phyloP scores from a whole-genome alignment of 2,113 vertebrate species.

The Macquaria australasica region DNA sequence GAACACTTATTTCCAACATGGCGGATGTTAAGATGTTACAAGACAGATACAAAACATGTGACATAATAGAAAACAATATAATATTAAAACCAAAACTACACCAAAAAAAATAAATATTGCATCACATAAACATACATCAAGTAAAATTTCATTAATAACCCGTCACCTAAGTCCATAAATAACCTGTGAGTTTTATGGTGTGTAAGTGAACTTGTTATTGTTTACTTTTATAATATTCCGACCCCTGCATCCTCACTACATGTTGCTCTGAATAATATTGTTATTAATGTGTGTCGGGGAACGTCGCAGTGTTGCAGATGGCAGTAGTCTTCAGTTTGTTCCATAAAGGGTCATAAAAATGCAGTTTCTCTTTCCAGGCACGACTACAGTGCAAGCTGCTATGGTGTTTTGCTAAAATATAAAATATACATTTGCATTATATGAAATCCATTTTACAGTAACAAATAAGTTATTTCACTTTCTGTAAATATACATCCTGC shows the following conservation, averaged over 20 bases:
- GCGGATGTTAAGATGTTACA: background rate
- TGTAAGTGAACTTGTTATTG: background rate
- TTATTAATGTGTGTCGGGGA: background rate
- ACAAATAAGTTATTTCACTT: background rate
- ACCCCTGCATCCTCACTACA: background rate
- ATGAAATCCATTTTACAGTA: background rate
- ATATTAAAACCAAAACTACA: background rate
- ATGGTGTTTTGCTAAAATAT: background rate
- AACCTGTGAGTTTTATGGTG: too few species aligned
- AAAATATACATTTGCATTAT: background rate
- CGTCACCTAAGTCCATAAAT: too few species aligned
- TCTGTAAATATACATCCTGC: background rate
- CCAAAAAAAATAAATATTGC: background rate
- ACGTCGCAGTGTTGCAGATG: background rate
- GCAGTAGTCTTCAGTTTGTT: background rate
- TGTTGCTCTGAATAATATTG: background rate
- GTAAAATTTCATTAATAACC: too few species aligned
- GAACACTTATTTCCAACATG: background rate
- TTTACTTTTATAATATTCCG: background rate
- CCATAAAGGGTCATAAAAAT: too few species aligned
- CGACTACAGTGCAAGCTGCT: background rate
- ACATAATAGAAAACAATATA: background rate
- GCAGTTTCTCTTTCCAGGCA: too few species aligned
- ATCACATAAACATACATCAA: background rate
- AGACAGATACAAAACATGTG: background rate